Evolutionary conservation across 1,140 invertebrate genomes (phyloP), one percentile per base, ranked within the genome.

Genomic region (Streblospio benedicti): DNA sequence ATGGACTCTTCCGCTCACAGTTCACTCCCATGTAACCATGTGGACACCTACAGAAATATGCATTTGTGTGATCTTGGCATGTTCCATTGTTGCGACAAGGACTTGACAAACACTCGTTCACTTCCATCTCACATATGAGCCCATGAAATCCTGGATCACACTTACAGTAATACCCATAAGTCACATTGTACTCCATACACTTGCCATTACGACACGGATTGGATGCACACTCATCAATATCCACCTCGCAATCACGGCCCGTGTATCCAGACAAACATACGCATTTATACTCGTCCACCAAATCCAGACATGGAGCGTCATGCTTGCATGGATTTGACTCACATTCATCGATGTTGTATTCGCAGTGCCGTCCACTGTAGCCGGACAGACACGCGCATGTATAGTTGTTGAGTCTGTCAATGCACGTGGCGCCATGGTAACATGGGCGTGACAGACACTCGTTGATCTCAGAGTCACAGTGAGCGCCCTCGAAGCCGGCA

Each of bases 201-300:
- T 32, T 4, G 25, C 55, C 44, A 44, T 66, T 66, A 3, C 51
- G 31, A 47, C 60, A 63, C 1, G 57, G 63, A 2, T 14, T 27
- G 59, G 59, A 62, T 14, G 38, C 45, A 49, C 63, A 64, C 16
- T 54, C 38, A 51, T 57, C 53, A 25, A 56, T 49, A 45, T 50
- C 33, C 59, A 91, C 85, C 67, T 99, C 89, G 72, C 96, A 99
- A 27, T 93, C 84, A 81, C 96, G 94, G 6, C 96, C 96, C n/a
- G 87, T 90, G 69, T 97, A 99, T 49, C 94, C 95, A 25, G 86
- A 81, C 14, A 92, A 92, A 79, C 93, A 97, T 23, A 85, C 80
- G 70, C 94, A 97, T 57, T 80, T 86, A 77, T 95, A 99, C 71
- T 96, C 92, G 57, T 89, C 90, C 0, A 95, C 83, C 59, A 97